Evolutionary conservation across 2,888 invertebrate genomes (phyloP).

Genomic region (Hydriomena furcata): DNA sequence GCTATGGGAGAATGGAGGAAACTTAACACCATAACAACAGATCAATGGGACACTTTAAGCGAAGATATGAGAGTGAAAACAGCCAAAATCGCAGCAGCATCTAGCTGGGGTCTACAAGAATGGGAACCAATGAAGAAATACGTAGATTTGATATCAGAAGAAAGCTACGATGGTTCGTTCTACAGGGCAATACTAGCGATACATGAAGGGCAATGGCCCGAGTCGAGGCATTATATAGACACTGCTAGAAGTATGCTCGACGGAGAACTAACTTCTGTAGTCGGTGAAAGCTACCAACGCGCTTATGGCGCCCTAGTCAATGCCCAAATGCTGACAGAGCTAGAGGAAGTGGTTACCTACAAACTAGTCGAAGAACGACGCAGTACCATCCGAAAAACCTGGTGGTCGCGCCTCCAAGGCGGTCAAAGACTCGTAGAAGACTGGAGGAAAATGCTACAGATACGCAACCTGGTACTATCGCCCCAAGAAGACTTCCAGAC

Average conservation of each 20-base stretch:
- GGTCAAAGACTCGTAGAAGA: slow-evolving; percentile 98
- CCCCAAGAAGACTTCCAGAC: slow-evolving; percentile 97
- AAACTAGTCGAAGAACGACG: slow-evolving; percentile 97
- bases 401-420: slow-evolving; percentile 98
- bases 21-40: slow-evolving; percentile 90
- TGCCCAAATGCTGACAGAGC: slow-evolving; percentile 97
- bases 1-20: slow-evolving; percentile 99
- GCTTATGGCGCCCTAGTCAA: slow-evolving; percentile 98
- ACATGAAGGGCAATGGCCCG: slow-evolving; percentile 89
- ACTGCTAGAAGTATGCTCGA: slow-evolving; percentile 96
- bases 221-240: slow-evolving; percentile 92
- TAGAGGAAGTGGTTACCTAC: slow-evolving; percentile 99
- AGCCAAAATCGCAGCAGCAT: slow-evolving; percentile 95
- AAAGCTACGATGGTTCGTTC: slow-evolving; percentile 97
- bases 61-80: slow-evolving; percentile 84
- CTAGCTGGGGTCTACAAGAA: slow-evolving; percentile 97
- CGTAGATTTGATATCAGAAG: slow-evolving; percentile 92
- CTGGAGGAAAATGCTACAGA: slow-evolving; percentile 98
- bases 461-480: slow-evolving; percentile 94
- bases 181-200: slow-evolving; percentile 96
- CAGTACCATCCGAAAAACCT: slow-evolving; percentile 90
- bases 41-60: slow-evolving; percentile 80
- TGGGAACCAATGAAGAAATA: slow-evolving; percentile 98
- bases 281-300: slow-evolving; percentile 96
- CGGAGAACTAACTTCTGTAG: slow-evolving; percentile 97